These are phyloP conservation scores for Cirrhinus mrigala DNA, from an alignment of 2,797 vertebrate genomes.

Conservation along the genomic window DNA sequence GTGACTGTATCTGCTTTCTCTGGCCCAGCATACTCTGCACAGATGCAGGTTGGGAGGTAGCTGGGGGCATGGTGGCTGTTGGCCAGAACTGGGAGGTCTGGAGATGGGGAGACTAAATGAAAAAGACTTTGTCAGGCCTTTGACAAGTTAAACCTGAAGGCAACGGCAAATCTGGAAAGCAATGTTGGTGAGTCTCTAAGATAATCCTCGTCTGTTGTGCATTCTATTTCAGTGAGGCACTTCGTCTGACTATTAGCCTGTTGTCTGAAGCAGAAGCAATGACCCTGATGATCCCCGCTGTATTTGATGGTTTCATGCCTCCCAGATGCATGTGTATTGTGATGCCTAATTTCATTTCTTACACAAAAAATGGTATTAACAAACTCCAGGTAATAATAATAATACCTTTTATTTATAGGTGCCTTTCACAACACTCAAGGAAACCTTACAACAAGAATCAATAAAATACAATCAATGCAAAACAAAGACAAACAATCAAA, in stretches of 20 bases:
- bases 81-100: constrained; percentile 65
- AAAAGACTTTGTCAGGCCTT: constrained; percentile 61
- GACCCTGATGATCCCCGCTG: constrained; percentile 46
- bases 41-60: constrained; percentile 57
- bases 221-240: constrained; percentile 43
- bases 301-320: constrained; percentile 37
- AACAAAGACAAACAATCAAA: no score
- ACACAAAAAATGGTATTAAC: background rate
- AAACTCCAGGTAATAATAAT: background rate
- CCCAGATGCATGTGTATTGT: background rate
- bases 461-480: no score
- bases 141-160: constrained; percentile 61
- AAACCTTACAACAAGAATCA: no score
- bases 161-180: constrained; percentile 56
- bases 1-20: constrained; percentile 42
- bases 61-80: constrained; percentile 61
- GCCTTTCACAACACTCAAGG: no score
- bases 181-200: constrained; percentile 50
- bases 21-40: constrained; percentile 17
- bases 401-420: no score
- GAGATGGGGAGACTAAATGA: constrained; percentile 64
- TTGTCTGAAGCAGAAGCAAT: constrained; percentile 37
- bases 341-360: background rate
- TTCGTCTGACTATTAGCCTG: constrained; percentile 36
- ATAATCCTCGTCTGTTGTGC: constrained; percentile 52